Base-by-base conservation (phyloP, 2,113 vertebrate species). In the Scomber japonicus region DNA sequence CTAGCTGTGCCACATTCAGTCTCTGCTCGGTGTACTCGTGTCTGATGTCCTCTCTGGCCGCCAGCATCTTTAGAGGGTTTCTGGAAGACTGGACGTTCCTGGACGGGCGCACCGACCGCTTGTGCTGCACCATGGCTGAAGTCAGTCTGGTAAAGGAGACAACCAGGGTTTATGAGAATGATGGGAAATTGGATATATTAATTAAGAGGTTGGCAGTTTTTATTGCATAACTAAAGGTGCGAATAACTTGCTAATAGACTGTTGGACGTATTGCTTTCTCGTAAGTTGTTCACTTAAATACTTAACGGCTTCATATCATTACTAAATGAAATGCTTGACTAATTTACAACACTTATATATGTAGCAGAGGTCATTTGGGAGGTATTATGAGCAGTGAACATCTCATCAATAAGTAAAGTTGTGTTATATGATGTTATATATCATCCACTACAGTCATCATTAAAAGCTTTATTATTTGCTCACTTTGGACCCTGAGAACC, bases 21-120 rank as follows among this genome's bases (percentile, higher is more conserved):
- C 98, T 95, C 90, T 98, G 96, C 78, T 99, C 98, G 0, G 96
- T 99, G 83, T 99, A 99, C 72, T 98, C 97, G 35, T 99, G 97
- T n/a, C 97, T 93, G 88, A 99, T 97, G 80, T 99, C 98, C 17
- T 97, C 94, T 60, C 98, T 93, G 3, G 98, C 97, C 1, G 98
- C 97, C 79, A 99, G 93, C 95, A 97, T 96, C 89, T 96, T 98
- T 84, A 99, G 81, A 0, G 98, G 98, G 91, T 99, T 99, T 71
- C 94, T 95, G 19, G 97, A 99, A 10, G 97, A 91, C 92, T 95
- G 98, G 15, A 98, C 97, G 5, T 97, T 96, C 83, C 98, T 96
- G 0, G 89, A 94, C 1, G 98, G 98, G 78, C 98, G 96, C 11
- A 99, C 96, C 0, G 97, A 94, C 0, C 97, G 95, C 87, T 96